A percentile compares a stretch with the other conserved stretches of the same genome.
phyloP scores from a whole-genome alignment of 2,113 vertebrate species.

The Amphiprion ocellaris region DNA sequence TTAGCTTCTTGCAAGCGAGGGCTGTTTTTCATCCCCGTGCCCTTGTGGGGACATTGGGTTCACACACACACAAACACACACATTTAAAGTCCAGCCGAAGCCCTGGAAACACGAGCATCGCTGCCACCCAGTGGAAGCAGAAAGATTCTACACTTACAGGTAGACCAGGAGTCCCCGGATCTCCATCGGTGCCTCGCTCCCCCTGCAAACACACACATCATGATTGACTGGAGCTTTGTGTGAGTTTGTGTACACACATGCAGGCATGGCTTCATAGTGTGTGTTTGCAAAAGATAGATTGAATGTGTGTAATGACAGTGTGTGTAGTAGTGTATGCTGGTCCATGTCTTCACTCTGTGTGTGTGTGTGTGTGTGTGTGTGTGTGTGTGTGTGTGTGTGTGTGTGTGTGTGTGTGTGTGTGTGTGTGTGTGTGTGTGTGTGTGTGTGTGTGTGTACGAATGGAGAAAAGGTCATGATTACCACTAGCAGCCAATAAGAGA shows the following conservation, averaged over 20 bases:
- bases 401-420: constrained; percentile 37
- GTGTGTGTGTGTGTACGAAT: constrained; percentile 33
- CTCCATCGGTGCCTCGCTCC: constrained; percentile 75
- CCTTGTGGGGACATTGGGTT: constrained; percentile 43
- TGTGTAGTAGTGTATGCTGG: constrained; percentile 26
- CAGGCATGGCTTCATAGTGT: not conserved
- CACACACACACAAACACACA: constrained; percentile 23
- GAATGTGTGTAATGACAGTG: not conserved
- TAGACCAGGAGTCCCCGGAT: constrained; percentile 69
- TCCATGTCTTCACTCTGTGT: constrained; percentile 49
- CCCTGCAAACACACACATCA: constrained; percentile 79
- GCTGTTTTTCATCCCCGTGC: not conserved
- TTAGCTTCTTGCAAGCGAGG: constrained; percentile 12
- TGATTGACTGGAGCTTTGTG: constrained; percentile 41
- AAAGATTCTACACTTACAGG: constrained; percentile 66
- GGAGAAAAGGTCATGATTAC: constrained; percentile 77
- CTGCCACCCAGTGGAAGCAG: constrained; percentile 61
- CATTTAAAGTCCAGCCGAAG: not conserved
- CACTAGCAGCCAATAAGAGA: constrained; percentile 75
- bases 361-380: constrained; percentile 47
- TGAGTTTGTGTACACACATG: constrained; percentile 47
- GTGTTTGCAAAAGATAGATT: not conserved
- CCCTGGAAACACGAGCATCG: constrained; percentile 12
- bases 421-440: not conserved
- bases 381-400: constrained; percentile 2